A percentile compares a stretch with the other conserved stretches of the same genome.
These are phyloP conservation scores for Apantesis nais DNA, from an alignment of 2,888 invertebrate genomes.

Conservation along the genomic window DNA sequence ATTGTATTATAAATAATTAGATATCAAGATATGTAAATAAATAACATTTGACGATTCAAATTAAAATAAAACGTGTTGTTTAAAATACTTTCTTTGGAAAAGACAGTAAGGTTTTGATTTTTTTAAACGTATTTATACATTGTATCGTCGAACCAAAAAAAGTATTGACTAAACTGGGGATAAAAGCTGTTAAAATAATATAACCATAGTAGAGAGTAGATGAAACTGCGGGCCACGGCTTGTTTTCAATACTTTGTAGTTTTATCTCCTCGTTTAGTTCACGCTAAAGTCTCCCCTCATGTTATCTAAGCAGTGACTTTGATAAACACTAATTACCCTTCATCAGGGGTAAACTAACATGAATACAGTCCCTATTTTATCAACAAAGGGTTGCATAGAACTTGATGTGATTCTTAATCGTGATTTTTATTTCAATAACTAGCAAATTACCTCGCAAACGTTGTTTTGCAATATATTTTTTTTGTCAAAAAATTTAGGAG, in stretches of 20 bases:
- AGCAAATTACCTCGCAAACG: no score
- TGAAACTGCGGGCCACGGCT: background rate
- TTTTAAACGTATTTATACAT: no score
- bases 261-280: background rate
- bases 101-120: no score
- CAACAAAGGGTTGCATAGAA: background rate
- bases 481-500: no score
- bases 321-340: background rate
- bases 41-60: no score
- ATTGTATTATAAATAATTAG: no score
- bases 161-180: no score
- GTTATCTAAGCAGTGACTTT: background rate
- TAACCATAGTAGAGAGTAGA: background rate
- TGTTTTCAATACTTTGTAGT: background rate
- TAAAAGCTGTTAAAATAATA: background rate
- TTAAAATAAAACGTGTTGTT: no score
- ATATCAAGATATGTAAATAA: no score
- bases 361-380: conserved; percentile 3
- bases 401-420: background rate
- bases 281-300: conserved; percentile 2
- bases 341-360: background rate
- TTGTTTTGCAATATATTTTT: no score
- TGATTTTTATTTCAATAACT: background rate
- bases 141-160: no score
- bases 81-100: no score